Conservation (phyloP, 1,140 invertebrate genomes). For the Solenopsis invicta region DNA sequence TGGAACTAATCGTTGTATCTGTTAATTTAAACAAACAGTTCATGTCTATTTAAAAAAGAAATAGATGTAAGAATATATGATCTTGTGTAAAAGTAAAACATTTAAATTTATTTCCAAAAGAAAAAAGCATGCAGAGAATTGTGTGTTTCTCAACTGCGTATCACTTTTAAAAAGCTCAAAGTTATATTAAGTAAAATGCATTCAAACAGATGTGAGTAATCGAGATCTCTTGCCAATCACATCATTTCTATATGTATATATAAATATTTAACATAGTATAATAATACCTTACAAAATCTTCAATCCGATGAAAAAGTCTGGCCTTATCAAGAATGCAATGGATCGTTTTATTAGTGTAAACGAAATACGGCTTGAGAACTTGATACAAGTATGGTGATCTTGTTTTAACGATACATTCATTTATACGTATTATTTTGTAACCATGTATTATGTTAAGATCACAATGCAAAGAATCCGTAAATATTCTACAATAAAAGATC, state of each 20-base stretch:
- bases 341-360: constrained; percentile 79
- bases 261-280: constrained; percentile 34
- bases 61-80: background rate
- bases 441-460: constrained; percentile 86
- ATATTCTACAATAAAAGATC: constrained; percentile 85
- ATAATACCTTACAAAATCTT: constrained; percentile 84
- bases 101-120: constrained; percentile 3
- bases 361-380: constrained; percentile 81
- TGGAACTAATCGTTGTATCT: background rate
- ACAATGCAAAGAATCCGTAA: constrained; percentile 84
- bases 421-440: constrained; percentile 82
- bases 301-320: constrained; percentile 83
- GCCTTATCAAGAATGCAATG: constrained; percentile 81
- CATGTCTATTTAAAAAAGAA: background rate
- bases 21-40: background rate
- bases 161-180: constrained; percentile 19
- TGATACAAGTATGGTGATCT: constrained; percentile 85
- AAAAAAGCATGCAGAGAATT: constrained; percentile 53
- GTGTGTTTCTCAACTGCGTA: constrained; percentile 21
- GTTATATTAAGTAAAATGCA: background rate
- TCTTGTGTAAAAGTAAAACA: constrained; percentile 26
- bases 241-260: constrained; percentile 62
- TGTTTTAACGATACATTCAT: constrained; percentile 84
- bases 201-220: constrained; percentile 5
- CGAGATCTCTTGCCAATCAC: constrained; percentile 30